Base-by-base conservation (phyloP, 2,113 vertebrate genomes). In the Oncorhynchus gorbuscha region DNA sequence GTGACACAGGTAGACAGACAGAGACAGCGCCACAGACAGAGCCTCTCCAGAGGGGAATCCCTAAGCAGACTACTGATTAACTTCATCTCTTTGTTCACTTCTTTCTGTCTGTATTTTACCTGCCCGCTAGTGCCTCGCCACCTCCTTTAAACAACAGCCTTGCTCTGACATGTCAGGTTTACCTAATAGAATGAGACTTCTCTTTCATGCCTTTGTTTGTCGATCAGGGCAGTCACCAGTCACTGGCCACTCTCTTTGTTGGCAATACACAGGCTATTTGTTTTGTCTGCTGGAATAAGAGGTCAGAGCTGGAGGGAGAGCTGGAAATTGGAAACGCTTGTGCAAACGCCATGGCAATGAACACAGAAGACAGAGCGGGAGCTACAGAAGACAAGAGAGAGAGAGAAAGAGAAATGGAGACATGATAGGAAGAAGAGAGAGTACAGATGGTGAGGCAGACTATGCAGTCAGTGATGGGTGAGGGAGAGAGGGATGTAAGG, bases 231-330 rank as follows among this genome's bases (percentile, higher is more conserved):
- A 85, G 88, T 83, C 82, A 72, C 82, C 71, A 71, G 13, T 79
- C 75, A 77, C 75, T 65, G 51, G 51, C 12, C 51, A 18, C 51
- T 55, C 51, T 55, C 51, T 91, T 84, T 85, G 86, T 85, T 87
- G 86, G 85, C 86, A 74, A 87, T 79, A 84, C 86, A 85, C 86
- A 87, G 83, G 81, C 90, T 89, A 85, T 92, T 92, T 92, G 90
- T 91, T 92, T 92, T 91, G 89, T 90, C 89, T 89, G 76, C 72
- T 24, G 73, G 88, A 91, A 89, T 89, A 89, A 85, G 78, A 90
- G 90, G 90, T 91, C 90, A 93, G 82, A 71, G 85, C 71, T 84
- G 65, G 73, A 86, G 79, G 83, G 82, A 87, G 78, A 84, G 79
- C 48, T 87, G 87, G 83, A 79, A 89, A 91, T 91, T 91, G 89